These are phyloP conservation scores for Orgyia antiqua DNA, from an alignment of 2,888 invertebrate genomes.

Conservation along the genomic window DNA sequence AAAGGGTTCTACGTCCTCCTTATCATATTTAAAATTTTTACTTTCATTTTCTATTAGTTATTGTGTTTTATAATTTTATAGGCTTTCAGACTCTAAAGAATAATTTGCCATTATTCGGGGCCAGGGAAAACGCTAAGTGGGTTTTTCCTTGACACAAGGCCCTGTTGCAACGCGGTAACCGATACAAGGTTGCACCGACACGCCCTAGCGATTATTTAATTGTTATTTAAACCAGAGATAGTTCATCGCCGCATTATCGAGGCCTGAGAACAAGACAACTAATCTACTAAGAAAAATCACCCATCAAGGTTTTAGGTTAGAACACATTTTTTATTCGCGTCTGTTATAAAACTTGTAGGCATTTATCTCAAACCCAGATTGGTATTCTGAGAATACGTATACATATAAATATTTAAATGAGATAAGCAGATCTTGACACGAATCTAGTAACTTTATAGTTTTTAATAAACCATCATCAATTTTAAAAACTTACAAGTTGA, in stretches of 20 bases:
- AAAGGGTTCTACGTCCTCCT: too few relatives aligned
- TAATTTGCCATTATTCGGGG: conserved; percentile 48
- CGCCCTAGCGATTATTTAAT: conserved; percentile 76
- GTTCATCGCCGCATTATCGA: conserved; percentile 40
- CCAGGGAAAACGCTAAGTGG: conserved; percentile 74
- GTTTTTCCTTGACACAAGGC: conserved; percentile 75
- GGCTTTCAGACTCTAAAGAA: conserved; percentile 29
- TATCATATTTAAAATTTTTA: too few relatives aligned
- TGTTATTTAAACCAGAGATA: conserved; percentile 67
- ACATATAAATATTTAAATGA: conserved; percentile 41
- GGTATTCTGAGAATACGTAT: conserved; percentile 28
- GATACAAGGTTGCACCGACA: conserved; percentile 72
- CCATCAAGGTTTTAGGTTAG: conserved; percentile 17
- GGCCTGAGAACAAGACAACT: conserved; percentile 32
- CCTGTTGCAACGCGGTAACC: conserved; percentile 68
- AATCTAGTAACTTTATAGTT: too few relatives aligned
- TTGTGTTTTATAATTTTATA: conserved; percentile 2
- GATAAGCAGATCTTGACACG: conserved; percentile 39
- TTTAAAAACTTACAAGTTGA: too few relatives aligned
- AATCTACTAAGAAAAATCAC: conserved; percentile 26
- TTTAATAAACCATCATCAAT: too few relatives aligned
- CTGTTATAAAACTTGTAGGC: neutral
- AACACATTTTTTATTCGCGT: conserved; percentile 3
- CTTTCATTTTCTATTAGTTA: too few relatives aligned
- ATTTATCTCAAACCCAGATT: conserved; percentile 5